Evolutionary conservation across 2,797 vertebrate species (phyloP), one percentile per base, ranked within the genome.

Genomic region (Phrynocephalus guinanensis): DNA sequence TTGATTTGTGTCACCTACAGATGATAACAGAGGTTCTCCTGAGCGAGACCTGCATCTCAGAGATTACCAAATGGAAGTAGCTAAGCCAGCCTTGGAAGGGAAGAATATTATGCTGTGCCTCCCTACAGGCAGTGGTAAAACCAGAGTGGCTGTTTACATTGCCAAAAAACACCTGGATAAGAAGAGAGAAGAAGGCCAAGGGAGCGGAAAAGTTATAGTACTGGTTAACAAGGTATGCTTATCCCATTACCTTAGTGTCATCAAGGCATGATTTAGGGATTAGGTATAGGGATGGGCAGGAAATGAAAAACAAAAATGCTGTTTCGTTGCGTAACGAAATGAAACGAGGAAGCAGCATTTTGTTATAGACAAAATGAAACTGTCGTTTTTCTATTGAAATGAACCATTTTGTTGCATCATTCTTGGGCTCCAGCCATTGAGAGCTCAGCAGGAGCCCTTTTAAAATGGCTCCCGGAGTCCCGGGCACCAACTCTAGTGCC

Each of bases 71-170:
- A 96, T 96, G 97, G 98, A 99, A 84, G 98, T 99, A 7, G 98
- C 98, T 73, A 94, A 88, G 52, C 98, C 98, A 86, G 98, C 98
- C 79, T 91, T 99, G 93, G 97, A 98, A 91, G 98, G 98, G 75
- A 97, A 98, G 94, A 99, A 99, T 95, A 96, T 99, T 94, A 98
- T 99, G 86, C 95, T 99, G 92, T 99, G 99, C 96, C 98, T 99
- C 84, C 99, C 99, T 3, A 99, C 99, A 73, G 99, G 99, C 96
- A 98, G 98, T 86, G 99, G 99, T 93, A 99, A 99, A 97, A 99
- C 99, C 91, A 97, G 98, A 94, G 98, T 99, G 66, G 98, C 98
- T 3, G 98, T 99, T 92, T 99, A 98, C 92, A 97, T 99, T 95
- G 97, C 98, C 83, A 98, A 97, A 93, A 94, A 98, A 91, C 99